These are phyloP conservation scores for Dynastes hyllus DNA, from an alignment of 2,888 invertebrate genomes.

Conservation along the genomic window DNA sequence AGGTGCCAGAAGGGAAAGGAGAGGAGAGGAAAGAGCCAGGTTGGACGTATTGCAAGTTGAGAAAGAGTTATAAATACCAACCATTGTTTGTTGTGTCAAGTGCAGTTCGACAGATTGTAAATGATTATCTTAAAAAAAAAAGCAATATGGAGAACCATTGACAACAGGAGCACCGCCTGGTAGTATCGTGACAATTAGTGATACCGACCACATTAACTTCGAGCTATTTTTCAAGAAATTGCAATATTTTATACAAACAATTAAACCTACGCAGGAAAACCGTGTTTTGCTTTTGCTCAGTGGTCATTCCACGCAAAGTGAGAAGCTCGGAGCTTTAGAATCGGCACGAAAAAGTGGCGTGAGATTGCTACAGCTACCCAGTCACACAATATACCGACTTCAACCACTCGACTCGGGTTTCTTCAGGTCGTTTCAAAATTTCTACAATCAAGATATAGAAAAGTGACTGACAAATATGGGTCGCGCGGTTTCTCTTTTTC, in stretches of 20 bases:
- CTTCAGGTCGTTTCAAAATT: constrained; percentile 6
- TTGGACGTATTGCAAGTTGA: constrained; percentile 56
- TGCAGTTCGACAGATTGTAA: neutral
- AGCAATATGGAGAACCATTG: neutral
- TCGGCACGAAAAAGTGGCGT: constrained; percentile 58
- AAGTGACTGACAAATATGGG: constrained; percentile 13
- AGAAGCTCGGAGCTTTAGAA: constrained; percentile 56
- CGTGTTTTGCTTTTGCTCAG: constrained; percentile 32
- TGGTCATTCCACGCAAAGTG: neutral
- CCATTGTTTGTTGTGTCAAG: neutral
- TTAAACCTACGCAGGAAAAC: neutral
- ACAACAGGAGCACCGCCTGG: neutral
- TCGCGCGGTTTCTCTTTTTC: constrained; percentile 9
- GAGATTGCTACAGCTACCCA: too few species aligned
- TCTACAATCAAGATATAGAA: constrained; percentile 10
- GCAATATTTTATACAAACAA: neutral
- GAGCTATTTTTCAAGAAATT: neutral
- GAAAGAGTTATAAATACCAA: constrained; percentile 51
- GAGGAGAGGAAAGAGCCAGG: constrained; percentile 55
- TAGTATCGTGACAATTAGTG: neutral
- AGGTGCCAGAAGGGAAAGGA: constrained; percentile 54
- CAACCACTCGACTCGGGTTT: neutral
- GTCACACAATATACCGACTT: too few species aligned
- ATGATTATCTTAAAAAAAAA: neutral
- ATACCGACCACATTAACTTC: neutral